Percentiles rank a stretch among this genome's conserved stretches.
Conservation (phyloP, 1,140 invertebrate genomes). For the Drosophila pandora region DNA sequence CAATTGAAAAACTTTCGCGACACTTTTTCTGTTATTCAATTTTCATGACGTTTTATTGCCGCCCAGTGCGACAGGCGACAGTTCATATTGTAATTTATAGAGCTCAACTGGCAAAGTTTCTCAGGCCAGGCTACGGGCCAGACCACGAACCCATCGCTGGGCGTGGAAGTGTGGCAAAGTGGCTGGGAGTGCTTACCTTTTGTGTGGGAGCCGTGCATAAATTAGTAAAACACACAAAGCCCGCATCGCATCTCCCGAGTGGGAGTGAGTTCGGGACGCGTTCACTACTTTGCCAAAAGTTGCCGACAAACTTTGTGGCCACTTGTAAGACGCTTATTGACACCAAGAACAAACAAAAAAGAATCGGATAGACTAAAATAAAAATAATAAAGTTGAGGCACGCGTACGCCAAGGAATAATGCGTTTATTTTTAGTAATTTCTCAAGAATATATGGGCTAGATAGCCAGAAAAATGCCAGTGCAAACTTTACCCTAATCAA, state of each 20-base stretch:
- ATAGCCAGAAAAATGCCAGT: conserved; percentile 6
- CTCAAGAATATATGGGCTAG: background rate
- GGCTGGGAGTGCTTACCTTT: conserved; percentile 44
- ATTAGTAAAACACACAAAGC: conserved; percentile 64
- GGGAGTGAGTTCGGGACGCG: conserved; percentile 17
- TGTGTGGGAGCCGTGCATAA: conserved; percentile 62
- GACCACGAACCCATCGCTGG: background rate
- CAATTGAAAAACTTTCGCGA: conserved; percentile 80
- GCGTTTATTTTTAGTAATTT: conserved; percentile 29
- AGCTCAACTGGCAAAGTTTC: conserved; percentile 63
- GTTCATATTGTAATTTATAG: conserved; percentile 80
- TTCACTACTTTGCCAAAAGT: conserved; percentile 42
- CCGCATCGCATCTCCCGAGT: background rate
- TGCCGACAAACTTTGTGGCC: conserved; percentile 60
- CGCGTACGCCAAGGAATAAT: conserved; percentile 23
- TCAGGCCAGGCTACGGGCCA: background rate
- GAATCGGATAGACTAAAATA: background rate
- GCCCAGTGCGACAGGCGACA: conserved; percentile 41
- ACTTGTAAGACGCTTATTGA: conserved; percentile 76
- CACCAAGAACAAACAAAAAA: conserved; percentile 45
- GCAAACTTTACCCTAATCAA: conserved; percentile 44
- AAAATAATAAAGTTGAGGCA: conserved; percentile 42
- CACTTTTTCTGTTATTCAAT: conserved; percentile 73
- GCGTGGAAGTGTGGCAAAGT: background rate
- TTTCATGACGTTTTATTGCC: conserved; percentile 73